Evolutionary conservation across 2,797 vertebrate genomes (phyloP).

Genomic region (Cossypha polioptera): DNA sequence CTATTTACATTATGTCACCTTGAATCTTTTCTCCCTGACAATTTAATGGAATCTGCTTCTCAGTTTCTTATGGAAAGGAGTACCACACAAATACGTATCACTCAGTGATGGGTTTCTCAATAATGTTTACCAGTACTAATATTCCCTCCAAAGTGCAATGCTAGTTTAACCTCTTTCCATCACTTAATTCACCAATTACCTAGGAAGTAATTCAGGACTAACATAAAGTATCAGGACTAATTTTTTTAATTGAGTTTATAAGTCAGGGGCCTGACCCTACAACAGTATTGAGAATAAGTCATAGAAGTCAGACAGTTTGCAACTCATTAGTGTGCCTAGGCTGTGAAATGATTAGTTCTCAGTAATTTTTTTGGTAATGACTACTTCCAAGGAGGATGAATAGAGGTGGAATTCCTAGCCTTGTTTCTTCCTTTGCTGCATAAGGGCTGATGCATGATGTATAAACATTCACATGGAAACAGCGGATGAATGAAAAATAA

Average conservation of each 20-base stretch:
- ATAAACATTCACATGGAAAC: background rate
- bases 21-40: constrained; percentile 24
- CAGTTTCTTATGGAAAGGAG: background rate
- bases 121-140: background rate
- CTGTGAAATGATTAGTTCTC: background rate
- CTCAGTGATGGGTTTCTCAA: constrained; percentile 1
- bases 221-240: background rate
- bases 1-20: constrained; percentile 14
- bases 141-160: background rate
- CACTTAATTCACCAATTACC: background rate
- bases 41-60: constrained; percentile 46
- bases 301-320: background rate
- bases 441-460: background rate
- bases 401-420: background rate
- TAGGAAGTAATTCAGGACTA: constrained; percentile 9
- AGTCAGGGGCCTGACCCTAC: background rate
- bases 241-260: background rate
- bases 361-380: background rate
- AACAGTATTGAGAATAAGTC: background rate
- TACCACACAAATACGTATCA: background rate
- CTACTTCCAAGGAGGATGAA: background rate
- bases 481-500: background rate
- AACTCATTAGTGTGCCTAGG: background rate
- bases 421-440: background rate
- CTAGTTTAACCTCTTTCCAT: background rate